These are phyloP conservation scores for Acarapis woodi DNA, from an alignment of 1,140 invertebrate species.

Conservation along the genomic window DNA sequence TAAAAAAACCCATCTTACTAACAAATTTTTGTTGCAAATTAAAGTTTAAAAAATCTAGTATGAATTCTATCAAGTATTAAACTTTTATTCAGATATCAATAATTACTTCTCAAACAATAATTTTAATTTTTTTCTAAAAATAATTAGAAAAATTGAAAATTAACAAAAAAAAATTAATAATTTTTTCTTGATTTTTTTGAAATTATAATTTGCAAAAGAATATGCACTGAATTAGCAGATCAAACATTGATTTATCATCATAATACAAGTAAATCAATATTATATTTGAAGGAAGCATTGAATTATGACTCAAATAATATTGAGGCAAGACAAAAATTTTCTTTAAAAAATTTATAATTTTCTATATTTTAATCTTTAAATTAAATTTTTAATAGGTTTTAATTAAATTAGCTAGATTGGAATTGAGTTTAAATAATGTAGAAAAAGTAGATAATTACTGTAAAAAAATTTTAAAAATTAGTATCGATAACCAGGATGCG, in stretches of 20 bases:
- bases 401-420: constrained; percentile 46
- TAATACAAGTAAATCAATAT: constrained; percentile 33
- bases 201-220: constrained; percentile 17
- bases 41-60: too few species aligned
- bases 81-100: not conserved
- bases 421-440: constrained; percentile 33
- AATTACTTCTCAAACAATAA: constrained; percentile 3
- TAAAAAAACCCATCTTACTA: too few species aligned
- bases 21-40: too few species aligned
- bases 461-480: constrained; percentile 41
- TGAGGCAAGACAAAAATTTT: constrained; percentile 20
- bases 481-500: constrained; percentile 63
- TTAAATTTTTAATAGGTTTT: constrained; percentile 9
- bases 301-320: constrained; percentile 42
- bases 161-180: not conserved
- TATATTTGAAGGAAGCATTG: constrained; percentile 52
- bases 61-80: too few species aligned
- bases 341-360: not conserved
- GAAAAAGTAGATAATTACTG: constrained; percentile 35
- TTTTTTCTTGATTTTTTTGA: not conserved
- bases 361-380: not conserved
- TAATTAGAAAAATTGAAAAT: not conserved
- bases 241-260: constrained; percentile 20
- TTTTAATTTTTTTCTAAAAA: not conserved
- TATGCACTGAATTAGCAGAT: constrained; percentile 35